These are phyloP conservation scores for Eupithecia subumbrata DNA, from an alignment of 2,888 invertebrate genomes.

Conservation along the genomic window DNA sequence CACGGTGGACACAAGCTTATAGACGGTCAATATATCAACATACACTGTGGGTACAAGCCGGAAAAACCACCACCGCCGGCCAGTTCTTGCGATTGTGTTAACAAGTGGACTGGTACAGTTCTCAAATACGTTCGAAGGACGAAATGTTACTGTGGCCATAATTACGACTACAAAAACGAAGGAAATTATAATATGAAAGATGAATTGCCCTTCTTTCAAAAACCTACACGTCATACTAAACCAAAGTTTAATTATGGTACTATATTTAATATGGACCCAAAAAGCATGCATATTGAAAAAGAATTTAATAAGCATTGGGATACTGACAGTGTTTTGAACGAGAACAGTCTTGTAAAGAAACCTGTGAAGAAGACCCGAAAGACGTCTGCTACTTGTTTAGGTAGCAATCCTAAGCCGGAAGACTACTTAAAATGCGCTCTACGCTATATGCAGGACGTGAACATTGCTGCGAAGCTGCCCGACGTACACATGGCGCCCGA, in stretches of 20 bases:
- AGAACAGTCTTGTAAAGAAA: slow-evolving; percentile 57
- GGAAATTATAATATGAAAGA: slow-evolving; percentile 59
- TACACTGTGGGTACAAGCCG: slow-evolving; percentile 67
- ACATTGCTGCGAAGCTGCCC: slow-evolving; percentile 71
- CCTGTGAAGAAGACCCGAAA: slow-evolving; percentile 57
- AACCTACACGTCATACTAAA: slow-evolving; percentile 58
- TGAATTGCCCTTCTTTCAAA: slow-evolving; percentile 68
- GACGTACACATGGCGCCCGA: slow-evolving; percentile 71
- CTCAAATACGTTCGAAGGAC: slow-evolving; percentile 61
- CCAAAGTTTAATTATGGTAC: slow-evolving; percentile 66
- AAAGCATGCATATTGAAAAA: slow-evolving; percentile 61
- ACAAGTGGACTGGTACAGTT: slow-evolving; percentile 63
- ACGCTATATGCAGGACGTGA: slow-evolving; percentile 58
- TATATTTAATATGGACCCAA: slow-evolving; percentile 66
- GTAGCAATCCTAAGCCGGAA: slow-evolving; percentile 59
- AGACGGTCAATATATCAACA: slow-evolving; percentile 57
- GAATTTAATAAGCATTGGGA: slow-evolving; percentile 72
- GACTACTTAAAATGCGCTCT: slow-evolving; percentile 73
- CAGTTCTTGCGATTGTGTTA: slow-evolving; percentile 67
- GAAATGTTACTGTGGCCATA: slow-evolving; percentile 72
- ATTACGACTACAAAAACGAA: slow-evolving; percentile 69
- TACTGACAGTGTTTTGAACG: slow-evolving; percentile 64
- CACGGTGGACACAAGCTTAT: slow-evolving; percentile 65
- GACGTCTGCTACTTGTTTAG: slow-evolving; percentile 62
- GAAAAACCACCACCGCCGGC: slow-evolving; percentile 54